Evolutionary conservation across 92 coral and sea anemone species (phyloP), one percentile per base, ranked within the genome.

Genomic region (Siderastrea radians): DNA sequence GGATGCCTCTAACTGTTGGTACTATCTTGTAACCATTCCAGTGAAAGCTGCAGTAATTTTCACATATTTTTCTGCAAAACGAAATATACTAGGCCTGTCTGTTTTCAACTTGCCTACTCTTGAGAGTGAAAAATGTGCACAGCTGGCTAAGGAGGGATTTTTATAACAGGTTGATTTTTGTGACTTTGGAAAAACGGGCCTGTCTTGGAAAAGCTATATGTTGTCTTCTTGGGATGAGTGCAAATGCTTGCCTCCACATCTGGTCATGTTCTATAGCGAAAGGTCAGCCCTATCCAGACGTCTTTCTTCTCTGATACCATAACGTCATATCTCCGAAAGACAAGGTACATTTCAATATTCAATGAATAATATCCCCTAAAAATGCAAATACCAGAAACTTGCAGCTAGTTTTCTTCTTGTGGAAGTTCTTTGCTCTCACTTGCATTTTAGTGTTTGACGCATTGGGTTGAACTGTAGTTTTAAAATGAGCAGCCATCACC

Each of bases 401-500:
- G 88, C 74, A 84, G 88, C 88, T 84, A 77, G 68, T 84, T 81
- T 74, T 81, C 70, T 84, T 84, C 70, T 84, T 84, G 79, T 77
- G 43, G 80, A 74, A 64, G 74, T 74, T 84, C 58, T 84, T 84
- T 63, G 81, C 88, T 78, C 88, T 84, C 46, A 81, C 81, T 84
- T 84, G 88, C 74, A 84, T 84, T 74, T 63, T 72, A 50, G 74
- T 54, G 62, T 81, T 74, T 63, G 66, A 74, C 70, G 74, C 81
- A 61, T 60, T 77, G 44, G 88, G 81, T 84, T 84, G 72, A 74
- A 74, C 88, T 74, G 88, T 84, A 78, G 68, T 84, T 63, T n/a
- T 79, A 83, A 83, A 83, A 54, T 86, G 89, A 63, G 89, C 81
- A 77, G 78, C 79, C 66, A 86, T 71, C 84, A 86, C 90, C 75